Conservation (phyloP, 2,797 vertebrate species). For the Odontamblyopus rebecca region DNA sequence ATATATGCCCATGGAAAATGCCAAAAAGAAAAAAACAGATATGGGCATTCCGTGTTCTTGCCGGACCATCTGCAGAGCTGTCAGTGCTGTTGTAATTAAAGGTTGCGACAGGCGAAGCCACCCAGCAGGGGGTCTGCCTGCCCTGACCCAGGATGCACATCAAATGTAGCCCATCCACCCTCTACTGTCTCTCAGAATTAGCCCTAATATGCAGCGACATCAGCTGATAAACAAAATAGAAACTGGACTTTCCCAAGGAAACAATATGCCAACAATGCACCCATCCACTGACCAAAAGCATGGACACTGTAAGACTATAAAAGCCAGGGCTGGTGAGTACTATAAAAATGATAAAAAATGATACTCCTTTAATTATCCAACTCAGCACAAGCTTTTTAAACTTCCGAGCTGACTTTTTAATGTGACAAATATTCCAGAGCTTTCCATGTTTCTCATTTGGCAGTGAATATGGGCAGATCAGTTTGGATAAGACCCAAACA, state of each 20-base stretch:
- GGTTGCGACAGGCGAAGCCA: slow-evolving; percentile 67
- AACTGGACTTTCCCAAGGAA: slow-evolving; percentile 59
- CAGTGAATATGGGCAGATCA: slow-evolving; percentile 30
- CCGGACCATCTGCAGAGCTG: slow-evolving; percentile 69
- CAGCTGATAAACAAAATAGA: slow-evolving; percentile 48
- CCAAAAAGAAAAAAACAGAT: neutral
- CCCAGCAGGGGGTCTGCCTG: slow-evolving; percentile 64
- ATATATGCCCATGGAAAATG: neutral
- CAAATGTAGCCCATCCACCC: slow-evolving; percentile 53
- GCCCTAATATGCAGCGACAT: slow-evolving; percentile 62
- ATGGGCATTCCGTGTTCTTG: slow-evolving; percentile 23
- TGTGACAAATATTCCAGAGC: slow-evolving; percentile 17
- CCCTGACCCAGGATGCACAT: slow-evolving; percentile 47
- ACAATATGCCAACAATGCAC: slow-evolving; percentile 50
- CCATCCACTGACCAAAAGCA: slow-evolving; percentile 24
- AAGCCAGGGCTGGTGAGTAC: neutral
- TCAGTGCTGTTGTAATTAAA: slow-evolving; percentile 73
- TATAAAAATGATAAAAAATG: neutral
- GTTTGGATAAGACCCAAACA: slow-evolving; percentile 25
- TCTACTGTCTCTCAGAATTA: slow-evolving; percentile 48
- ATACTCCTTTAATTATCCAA: slow-evolving; percentile 1
- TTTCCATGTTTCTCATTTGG: slow-evolving; percentile 43
- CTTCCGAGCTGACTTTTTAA: slow-evolving; percentile 8
- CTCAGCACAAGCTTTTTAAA: neutral
- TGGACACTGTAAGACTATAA: neutral